Evolutionary conservation across 2,888 invertebrate species (phyloP).

Genomic region (Xylota segnis): DNA sequence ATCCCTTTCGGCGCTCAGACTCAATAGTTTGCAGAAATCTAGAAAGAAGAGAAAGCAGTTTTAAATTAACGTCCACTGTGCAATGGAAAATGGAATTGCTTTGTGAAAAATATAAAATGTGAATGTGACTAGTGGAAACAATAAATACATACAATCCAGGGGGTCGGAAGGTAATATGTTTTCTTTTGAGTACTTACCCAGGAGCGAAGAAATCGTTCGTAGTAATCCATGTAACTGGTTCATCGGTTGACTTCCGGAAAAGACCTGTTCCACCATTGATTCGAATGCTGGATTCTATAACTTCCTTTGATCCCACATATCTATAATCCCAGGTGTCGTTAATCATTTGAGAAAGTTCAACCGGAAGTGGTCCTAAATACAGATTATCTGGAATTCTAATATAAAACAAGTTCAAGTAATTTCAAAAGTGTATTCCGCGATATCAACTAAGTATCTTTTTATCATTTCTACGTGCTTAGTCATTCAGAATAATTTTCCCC

Average conservation of each 20-base stretch:
- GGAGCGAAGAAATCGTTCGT: conserved; percentile 62
- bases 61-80: no score
- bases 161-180: no score
- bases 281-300: conserved; percentile 52
- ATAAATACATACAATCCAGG: no score
- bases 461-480: no score
- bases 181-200: conserved; percentile 37
- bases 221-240: conserved; percentile 62
- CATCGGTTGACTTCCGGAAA: conserved; percentile 38
- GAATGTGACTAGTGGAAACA: no score
- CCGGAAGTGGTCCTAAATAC: conserved; percentile 20
- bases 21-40: conserved; percentile 61
- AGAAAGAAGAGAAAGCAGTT: background rate
- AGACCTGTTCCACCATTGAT: conserved; percentile 63
- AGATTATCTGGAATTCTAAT: conserved; percentile 45
- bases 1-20: conserved; percentile 59
- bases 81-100: no score
- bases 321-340: conserved; percentile 67
- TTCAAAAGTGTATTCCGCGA: no score
- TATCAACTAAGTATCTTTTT: no score
- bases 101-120: no score
- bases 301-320: conserved; percentile 57
- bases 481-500: no score
- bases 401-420: background rate
- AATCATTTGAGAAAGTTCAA: conserved; percentile 46